Evolutionary conservation across 2,797 vertebrate species (phyloP).

Genomic region (Danionella dracula): DNA sequence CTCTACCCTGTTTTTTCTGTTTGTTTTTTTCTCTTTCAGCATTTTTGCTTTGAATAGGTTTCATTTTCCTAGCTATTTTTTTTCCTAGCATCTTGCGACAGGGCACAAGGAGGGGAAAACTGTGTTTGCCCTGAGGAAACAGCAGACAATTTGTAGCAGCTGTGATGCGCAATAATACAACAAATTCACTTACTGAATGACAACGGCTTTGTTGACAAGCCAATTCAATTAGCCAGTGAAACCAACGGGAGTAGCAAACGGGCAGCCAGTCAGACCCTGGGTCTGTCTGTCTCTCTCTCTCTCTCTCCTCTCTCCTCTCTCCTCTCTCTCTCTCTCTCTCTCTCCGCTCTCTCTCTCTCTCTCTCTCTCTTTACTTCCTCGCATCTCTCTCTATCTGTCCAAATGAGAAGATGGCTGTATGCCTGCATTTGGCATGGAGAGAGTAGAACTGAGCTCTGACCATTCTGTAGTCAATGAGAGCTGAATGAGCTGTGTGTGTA

Average conservation of each 20-base stretch:
- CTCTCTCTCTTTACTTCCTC: slow-evolving; percentile 30
- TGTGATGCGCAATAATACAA: slow-evolving; percentile 76
- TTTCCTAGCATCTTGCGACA: slow-evolving; percentile 45
- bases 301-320: slow-evolving; percentile 28
- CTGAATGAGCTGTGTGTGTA: slow-evolving; percentile 23
- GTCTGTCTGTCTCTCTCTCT: slow-evolving; percentile 32
- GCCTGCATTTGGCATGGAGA: slow-evolving; percentile 74
- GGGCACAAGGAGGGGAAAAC: slow-evolving; percentile 53
- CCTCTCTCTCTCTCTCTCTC: slow-evolving; percentile 41
- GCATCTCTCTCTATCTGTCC: slow-evolving; percentile 40
- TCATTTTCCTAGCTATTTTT: slow-evolving; percentile 8
- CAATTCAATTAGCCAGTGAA: slow-evolving; percentile 86
- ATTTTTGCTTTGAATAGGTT: slow-evolving; percentile 31
- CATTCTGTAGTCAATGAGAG: slow-evolving; percentile 39
- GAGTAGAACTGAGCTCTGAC: slow-evolving; percentile 41
- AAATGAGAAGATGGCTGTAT: slow-evolving; percentile 69
- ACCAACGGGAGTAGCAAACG: slow-evolving; percentile 76
- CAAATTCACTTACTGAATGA: slow-evolving; percentile 86
- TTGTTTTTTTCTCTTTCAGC: slow-evolving; percentile 35
- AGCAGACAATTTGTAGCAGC: slow-evolving; percentile 76
- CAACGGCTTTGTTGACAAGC: slow-evolving; percentile 88
- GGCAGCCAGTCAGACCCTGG: slow-evolving; percentile 40
- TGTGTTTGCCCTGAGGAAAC: slow-evolving; percentile 79
- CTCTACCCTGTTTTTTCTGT: slow-evolving; percentile 23
- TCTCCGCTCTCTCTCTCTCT: slow-evolving; percentile 29